Evolutionary conservation across 2,797 vertebrate species (phyloP).

Genomic region (Gymnothorax javanicus): DNA sequence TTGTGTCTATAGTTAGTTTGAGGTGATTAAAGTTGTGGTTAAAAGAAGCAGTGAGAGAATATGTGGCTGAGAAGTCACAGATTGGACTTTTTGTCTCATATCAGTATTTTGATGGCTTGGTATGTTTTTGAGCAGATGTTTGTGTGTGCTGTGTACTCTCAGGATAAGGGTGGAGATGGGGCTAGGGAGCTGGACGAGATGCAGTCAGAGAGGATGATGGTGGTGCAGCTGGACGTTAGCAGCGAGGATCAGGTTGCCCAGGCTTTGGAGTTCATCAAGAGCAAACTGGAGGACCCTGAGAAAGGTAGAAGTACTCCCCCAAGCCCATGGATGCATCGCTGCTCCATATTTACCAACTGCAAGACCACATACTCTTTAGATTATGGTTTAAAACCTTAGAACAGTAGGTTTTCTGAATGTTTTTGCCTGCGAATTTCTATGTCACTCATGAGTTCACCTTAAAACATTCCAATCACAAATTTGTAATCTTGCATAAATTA

Average conservation of each 20-base stretch:
- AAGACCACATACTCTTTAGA: not conserved
- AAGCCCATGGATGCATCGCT: not conserved
- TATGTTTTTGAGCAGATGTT: not conserved
- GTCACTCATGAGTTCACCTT: no score
- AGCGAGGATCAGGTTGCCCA: conserved; percentile 78
- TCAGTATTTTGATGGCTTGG: not conserved
- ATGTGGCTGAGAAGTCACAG: not conserved
- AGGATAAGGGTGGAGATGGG: conserved; percentile 78
- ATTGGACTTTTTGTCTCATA: not conserved
- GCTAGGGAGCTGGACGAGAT: conserved; percentile 75
- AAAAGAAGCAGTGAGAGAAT: no score
- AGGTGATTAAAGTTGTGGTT: no score
- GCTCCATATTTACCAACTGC: not conserved
- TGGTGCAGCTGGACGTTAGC: conserved; percentile 88
- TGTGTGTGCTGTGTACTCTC: conserved; percentile 6
- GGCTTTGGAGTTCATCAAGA: conserved; percentile 71
- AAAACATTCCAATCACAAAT: no score
- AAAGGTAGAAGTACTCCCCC: conserved; percentile 62
- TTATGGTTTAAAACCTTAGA: no score
- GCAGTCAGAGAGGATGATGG: conserved; percentile 78
- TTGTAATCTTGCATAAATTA: no score
- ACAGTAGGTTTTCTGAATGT: no score
- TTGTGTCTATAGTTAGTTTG: no score
- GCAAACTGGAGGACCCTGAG: conserved; percentile 68
- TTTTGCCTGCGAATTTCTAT: no score